Base-by-base conservation (phyloP, 2,888 invertebrate genomes). In the Leucoma salicis region DNA sequence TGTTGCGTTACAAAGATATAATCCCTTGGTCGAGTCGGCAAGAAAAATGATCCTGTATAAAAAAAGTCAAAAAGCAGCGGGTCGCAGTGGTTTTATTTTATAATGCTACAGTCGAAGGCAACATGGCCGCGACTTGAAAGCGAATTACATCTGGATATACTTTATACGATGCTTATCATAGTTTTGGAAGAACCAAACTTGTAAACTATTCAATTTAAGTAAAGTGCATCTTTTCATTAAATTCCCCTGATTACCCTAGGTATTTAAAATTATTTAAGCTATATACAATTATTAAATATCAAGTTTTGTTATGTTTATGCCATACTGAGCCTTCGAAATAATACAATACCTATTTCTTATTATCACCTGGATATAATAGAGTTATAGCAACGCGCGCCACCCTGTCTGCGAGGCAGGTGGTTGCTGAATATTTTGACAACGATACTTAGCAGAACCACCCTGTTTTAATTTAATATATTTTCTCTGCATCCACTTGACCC, bases 41-140 rank as follows among this genome's bases (percentile, higher is more conserved):
- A 88, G 88, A 89, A 89, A 89, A 88, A 89, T 88, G 80, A 89
- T 89, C 89, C 88, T 89, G 87, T 85, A 82, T 78, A 83, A 83
- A 88, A 86, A 85, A 82, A 73, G 72, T 70, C 72, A 78, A 81
- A 86, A 82, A 82, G 72, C 62, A 49, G 57, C 67, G 66, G 78
- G 71, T 78, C 71, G 78, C 74, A 74, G 80, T 87, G 78, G 87
- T 88, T 88, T 89, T 88, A 84, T 87, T 88, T 82, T 79, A 71
- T 82, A 58, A 60, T 74, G 75, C 73, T 71, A 68, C 75, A 73
- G 63, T 67, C 70, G 73, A 70, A 82, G 76, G 71, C 83, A 88
- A 82, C 78, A 88, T 88, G 89, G 89, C 88, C 73, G 85, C 82
- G 68, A 74, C 63, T 66, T 51, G 63, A 74, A 57, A 78, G 88